phyloP scores from a whole-genome alignment of 2,888 invertebrate genomes.

The Rhagophthalmus giganteus region DNA sequence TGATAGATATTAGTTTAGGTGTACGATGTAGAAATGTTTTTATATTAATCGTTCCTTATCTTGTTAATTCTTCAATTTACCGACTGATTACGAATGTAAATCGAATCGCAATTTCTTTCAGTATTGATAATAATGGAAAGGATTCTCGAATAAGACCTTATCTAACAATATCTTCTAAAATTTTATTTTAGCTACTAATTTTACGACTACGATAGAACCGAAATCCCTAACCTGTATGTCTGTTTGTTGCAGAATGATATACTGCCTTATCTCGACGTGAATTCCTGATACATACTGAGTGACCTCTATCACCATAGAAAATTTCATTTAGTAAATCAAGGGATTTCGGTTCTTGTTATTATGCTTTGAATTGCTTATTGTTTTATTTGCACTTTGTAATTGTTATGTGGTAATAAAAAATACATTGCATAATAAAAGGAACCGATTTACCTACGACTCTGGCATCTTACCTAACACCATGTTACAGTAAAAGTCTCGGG shows the following conservation, averaged over 20 bases:
- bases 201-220: no score
- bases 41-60: conserved; percentile 7
- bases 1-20: conserved; percentile 39
- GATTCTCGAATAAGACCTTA: no score
- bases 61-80: no score
- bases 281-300: conserved; percentile 30
- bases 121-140: no score
- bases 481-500: not conserved
- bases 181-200: no score
- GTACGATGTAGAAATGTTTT: conserved; percentile 1
- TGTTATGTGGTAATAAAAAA: conserved; percentile 1
- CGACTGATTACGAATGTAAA: conserved; percentile 8
- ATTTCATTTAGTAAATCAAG: conserved; percentile 28
- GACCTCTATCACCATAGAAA: conserved; percentile 9
- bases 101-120: no score
- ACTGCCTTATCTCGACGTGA: conserved; percentile 65
- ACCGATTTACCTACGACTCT: conserved; percentile 32
- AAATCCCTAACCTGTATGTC: conserved; percentile 48
- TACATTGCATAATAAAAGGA: conserved; percentile 39
- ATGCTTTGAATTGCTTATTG: conserved; percentile 29
- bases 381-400: conserved; percentile 11
- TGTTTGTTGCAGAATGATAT: conserved; percentile 65
- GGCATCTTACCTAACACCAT: not conserved
- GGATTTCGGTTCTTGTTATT: conserved; percentile 51
- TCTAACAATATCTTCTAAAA: no score